Evolutionary conservation across 1,140 invertebrate species (phyloP).

Genomic region (Delia radicum): DNA sequence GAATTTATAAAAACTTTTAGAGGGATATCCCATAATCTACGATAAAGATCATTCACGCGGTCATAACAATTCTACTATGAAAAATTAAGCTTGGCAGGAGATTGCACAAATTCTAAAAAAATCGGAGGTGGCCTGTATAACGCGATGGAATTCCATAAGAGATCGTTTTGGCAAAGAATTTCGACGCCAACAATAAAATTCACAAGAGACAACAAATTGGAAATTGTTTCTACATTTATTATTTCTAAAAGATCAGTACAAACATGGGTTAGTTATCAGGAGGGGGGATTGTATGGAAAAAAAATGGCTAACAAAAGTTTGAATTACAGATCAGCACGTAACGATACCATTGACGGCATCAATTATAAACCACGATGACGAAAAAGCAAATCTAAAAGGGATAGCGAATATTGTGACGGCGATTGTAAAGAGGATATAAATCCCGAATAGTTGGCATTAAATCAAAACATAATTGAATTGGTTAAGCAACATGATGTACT

Average conservation of each 20-base stretch:
- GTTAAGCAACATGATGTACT: slow-evolving; percentile 46
- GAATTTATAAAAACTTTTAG: slow-evolving; percentile 40
- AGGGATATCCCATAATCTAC: slow-evolving; percentile 46
- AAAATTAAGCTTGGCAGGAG: slow-evolving; percentile 45
- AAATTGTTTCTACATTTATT: slow-evolving; percentile 47
- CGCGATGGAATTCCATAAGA: slow-evolving; percentile 48
- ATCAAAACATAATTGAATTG: slow-evolving; percentile 41
- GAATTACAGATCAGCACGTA: neutral
- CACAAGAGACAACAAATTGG: slow-evolving; percentile 44
- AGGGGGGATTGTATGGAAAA: no score
- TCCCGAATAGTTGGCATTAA: slow-evolving; percentile 29
- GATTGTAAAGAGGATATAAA: slow-evolving; percentile 5
- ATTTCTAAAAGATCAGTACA: slow-evolving; percentile 49
- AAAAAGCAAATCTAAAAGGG: slow-evolving; percentile 26
- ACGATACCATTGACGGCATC: slow-evolving; percentile 25
- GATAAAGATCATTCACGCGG: slow-evolving; percentile 42
- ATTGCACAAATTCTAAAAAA: slow-evolving; percentile 28
- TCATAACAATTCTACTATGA: slow-evolving; percentile 38
- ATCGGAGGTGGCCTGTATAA: slow-evolving; percentile 45
- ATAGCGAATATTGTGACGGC: neutral
- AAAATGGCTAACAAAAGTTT: no score
- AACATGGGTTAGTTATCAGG: slow-evolving; percentile 41
- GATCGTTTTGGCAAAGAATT: slow-evolving; percentile 50
- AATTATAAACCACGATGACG: slow-evolving; percentile 38
- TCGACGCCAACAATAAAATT: slow-evolving; percentile 41